Base-by-base conservation (phyloP, 2,888 invertebrate species). In the Strigamia crassipes region DNA sequence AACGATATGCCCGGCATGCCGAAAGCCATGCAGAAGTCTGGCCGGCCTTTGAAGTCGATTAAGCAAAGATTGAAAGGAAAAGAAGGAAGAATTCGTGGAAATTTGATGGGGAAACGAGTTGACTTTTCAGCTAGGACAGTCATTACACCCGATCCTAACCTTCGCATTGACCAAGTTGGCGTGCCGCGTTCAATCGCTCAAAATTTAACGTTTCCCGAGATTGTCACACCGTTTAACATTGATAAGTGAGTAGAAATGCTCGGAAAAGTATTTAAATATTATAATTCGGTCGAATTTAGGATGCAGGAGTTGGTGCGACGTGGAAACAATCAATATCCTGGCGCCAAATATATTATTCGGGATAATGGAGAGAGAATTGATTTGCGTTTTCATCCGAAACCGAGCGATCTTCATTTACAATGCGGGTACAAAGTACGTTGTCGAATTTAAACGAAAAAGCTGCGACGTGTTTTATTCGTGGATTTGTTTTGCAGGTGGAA, bases 81-180 rank as follows among this genome's bases (percentile, higher is more conserved):
- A 88, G 99, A 99, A 92, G 99, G 99, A 0, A 92, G 99, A 86
- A 99, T 99, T 86, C 91, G 99, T 89, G 99, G 99, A 86, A 99
- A 99, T 89, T 92, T 99, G 86, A 99, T 99, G 99, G 99, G 99
- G 82, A 99, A 99, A 88, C 96, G 99, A 90, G 99, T 99, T 0
- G 99, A 99, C 87, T 99, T 99, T 88, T 99, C 99, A 0, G 99
- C 98, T 6, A 94, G 99, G 88, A 99, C 99, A 86, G 99, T 99
- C 86, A 97, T 96, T 87, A 99, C 97, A 23, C 97, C 96, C 0
- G 96, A 97, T 90, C 97, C 97, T 0, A 97, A 96, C 89, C 89
- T 97, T 84, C 92, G 96, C 84, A 98, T 96, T 87, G 97, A 96
- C 88, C 96, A 97, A 90, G 97, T 99, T 82, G 99, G 99, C 82